Percentiles rank a stretch among this genome's conserved stretches.
phyloP scores from a whole-genome alignment of 2,888 invertebrate species.

The Xylota segnis region DNA sequence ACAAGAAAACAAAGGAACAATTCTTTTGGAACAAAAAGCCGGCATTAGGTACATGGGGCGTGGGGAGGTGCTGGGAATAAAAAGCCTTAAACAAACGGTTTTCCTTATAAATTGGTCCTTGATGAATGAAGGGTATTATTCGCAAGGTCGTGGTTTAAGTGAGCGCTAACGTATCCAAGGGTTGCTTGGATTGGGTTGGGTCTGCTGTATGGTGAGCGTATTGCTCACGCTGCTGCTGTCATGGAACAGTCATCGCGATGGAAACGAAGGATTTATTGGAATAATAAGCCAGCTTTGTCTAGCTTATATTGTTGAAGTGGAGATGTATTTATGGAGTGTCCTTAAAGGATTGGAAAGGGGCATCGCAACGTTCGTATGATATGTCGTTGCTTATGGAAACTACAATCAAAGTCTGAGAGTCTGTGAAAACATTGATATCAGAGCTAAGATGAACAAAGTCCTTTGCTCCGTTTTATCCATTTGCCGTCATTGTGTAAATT shows the following conservation, averaged over 20 bases:
- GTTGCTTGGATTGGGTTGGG: background rate
- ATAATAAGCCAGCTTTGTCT: background rate
- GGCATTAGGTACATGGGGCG: slow-evolving; percentile 2
- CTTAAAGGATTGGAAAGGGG: background rate
- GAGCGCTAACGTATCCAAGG: background rate
- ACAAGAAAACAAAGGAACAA: slow-evolving; percentile 53
- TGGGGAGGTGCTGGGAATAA: background rate
- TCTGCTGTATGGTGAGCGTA: background rate
- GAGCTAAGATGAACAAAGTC: too few species aligned
- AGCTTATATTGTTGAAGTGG: background rate
- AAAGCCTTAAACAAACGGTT: slow-evolving; percentile 53
- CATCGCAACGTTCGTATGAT: too few species aligned
- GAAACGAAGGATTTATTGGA: background rate
- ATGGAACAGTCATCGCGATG: background rate
- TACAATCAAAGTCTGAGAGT: too few species aligned
- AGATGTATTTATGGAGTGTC: background rate
- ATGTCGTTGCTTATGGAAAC: too few species aligned
- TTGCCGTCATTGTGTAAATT: too few species aligned
- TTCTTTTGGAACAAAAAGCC: slow-evolving; percentile 26
- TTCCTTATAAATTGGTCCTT: slow-evolving; percentile 66
- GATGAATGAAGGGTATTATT: slow-evolving; percentile 70
- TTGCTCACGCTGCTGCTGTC: background rate
- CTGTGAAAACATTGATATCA: too few species aligned
- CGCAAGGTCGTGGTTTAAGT: slow-evolving; percentile 59
- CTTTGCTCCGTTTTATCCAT: too few species aligned